Conservation (phyloP, 2,113 vertebrate genomes). For the Ellobius talpinus region DNA sequence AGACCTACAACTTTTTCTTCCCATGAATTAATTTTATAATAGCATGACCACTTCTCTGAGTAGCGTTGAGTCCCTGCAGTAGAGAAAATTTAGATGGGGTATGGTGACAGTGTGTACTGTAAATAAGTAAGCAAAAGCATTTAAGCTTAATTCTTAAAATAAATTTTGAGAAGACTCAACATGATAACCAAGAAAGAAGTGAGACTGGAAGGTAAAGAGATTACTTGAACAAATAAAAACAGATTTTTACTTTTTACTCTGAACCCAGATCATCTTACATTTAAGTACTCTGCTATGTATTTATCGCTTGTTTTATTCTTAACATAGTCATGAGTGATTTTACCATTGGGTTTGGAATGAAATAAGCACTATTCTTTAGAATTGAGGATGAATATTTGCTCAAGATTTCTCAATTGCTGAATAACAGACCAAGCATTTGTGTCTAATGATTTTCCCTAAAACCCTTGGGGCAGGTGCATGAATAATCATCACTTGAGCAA, state of each 20-base stretch:
- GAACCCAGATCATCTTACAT: background rate
- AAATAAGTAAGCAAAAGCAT: too few relatives aligned
- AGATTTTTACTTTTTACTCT: background rate
- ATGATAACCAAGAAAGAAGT: background rate
- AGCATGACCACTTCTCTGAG: background rate
- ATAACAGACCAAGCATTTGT: background rate
- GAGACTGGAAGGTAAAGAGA: background rate
- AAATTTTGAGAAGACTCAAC: background rate
- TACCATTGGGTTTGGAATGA: background rate
- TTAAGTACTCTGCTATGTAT: background rate
- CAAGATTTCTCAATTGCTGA: background rate
- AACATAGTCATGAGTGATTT: background rate
- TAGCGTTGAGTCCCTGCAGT: background rate
- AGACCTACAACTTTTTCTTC: background rate
- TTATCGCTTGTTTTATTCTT: background rate
- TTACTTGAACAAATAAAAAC: background rate
- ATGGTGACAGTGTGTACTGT: too few relatives aligned
- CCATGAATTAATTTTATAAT: background rate
- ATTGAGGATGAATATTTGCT: background rate
- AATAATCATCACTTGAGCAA: slow-evolving; percentile 14
- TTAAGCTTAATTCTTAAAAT: background rate
- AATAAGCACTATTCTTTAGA: background rate
- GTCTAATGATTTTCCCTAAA: background rate
- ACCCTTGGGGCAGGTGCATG: background rate
- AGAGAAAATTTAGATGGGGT: background rate